phyloP scores from a whole-genome alignment of 2,888 invertebrate genomes.

The Aphidius colemani region DNA sequence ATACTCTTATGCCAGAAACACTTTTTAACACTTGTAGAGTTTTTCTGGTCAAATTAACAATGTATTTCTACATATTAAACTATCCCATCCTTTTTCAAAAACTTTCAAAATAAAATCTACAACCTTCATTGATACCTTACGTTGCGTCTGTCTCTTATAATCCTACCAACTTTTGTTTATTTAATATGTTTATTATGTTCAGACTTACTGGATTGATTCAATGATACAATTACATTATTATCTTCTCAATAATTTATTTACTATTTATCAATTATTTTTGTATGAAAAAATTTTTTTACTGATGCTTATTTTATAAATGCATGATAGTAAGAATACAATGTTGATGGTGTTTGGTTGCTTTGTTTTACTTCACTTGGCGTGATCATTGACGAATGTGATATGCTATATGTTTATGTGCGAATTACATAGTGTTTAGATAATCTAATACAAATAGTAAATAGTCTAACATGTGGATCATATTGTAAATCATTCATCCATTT shows the following conservation, averaged over 20 bases:
- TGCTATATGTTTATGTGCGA: too few species aligned
- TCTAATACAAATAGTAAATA: too few species aligned
- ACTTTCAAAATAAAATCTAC: not conserved
- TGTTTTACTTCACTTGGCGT: too few species aligned
- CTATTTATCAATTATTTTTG: not conserved
- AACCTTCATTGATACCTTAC: slow-evolving; percentile 38
- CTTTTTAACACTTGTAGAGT: too few species aligned
- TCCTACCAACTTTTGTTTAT: slow-evolving; percentile 33
- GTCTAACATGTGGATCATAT: too few species aligned
- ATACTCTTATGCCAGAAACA: too few species aligned
- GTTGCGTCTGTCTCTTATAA: slow-evolving; percentile 60
- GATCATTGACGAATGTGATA: too few species aligned
- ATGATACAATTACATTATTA: slow-evolving; percentile 1
- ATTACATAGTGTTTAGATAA: too few species aligned
- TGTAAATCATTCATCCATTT: too few species aligned
- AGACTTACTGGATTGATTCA: slow-evolving; percentile 13
- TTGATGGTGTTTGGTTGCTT: too few species aligned
- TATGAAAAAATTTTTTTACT: slow-evolving; percentile 19
- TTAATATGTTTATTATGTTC: slow-evolving; percentile 4
- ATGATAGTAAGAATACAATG: slow-evolving; percentile 18
- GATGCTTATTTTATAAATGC: slow-evolving; percentile 29
- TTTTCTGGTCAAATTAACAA: too few species aligned
- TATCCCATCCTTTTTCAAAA: not conserved
- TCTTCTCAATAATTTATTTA: too few species aligned
- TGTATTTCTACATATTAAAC: not conserved